A percentile compares a stretch with the other conserved stretches of the same genome.
phyloP scores from a whole-genome alignment of 2,113 vertebrate genomes.

The Actenoides hombroni region DNA sequence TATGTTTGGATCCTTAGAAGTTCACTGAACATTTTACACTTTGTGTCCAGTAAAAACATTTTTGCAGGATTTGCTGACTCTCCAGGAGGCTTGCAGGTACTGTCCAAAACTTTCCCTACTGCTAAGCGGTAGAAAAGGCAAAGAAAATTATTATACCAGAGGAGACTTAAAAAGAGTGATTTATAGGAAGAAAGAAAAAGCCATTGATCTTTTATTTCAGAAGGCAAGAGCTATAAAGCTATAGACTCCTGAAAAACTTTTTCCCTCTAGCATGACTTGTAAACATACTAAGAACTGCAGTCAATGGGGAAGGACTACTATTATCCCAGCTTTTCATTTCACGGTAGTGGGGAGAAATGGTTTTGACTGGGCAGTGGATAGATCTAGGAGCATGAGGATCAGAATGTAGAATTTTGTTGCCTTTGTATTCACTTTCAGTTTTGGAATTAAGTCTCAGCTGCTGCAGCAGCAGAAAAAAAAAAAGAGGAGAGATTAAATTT shows the following conservation, averaged over 20 bases:
- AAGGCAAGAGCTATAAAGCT: not conserved
- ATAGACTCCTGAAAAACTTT: not conserved
- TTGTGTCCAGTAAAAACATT: not conserved
- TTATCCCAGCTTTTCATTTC: not conserved
- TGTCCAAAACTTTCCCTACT: not conserved
- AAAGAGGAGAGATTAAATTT: not conserved
- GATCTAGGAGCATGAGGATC: not conserved
- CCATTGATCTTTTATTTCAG: not conserved
- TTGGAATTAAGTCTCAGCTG: not conserved
- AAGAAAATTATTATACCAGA: not conserved
- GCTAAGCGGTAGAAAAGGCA: not conserved
- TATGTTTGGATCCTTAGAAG: not conserved
- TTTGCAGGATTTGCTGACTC: not conserved
- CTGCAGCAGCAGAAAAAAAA: not conserved
- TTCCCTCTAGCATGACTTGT: not conserved
- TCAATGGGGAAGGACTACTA: not conserved
- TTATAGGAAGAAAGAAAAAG: not conserved
- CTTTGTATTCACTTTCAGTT: not conserved
- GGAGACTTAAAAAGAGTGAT: not conserved
- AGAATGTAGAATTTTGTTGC: not conserved
- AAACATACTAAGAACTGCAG: not conserved
- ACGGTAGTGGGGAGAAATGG: not conserved
- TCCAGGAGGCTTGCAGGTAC: not conserved
- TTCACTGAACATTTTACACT: not conserved
- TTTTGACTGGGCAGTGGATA: not conserved